Evolutionary conservation across 2,888 invertebrate species (phyloP).

Genomic region (Chesias legatella): DNA sequence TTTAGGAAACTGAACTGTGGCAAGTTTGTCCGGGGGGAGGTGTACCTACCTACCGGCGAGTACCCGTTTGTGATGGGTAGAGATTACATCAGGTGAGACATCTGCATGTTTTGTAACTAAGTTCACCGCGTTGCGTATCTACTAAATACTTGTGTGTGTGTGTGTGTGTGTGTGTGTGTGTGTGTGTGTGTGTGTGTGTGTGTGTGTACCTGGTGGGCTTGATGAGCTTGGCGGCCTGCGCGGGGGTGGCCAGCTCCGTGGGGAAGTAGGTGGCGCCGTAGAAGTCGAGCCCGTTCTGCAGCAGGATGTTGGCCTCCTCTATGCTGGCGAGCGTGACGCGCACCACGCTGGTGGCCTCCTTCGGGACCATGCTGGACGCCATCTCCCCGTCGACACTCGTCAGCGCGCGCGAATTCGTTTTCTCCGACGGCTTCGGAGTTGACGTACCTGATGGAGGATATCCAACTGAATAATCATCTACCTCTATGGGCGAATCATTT

Average conservation of each 20-base stretch:
- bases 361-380: slow-evolving; percentile 74
- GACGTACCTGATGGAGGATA: slow-evolving; percentile 71
- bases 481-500: too few relatives aligned
- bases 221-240: slow-evolving; percentile 82
- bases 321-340: slow-evolving; percentile 87
- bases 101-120: too few relatives aligned
- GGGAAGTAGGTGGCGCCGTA: slow-evolving; percentile 94
- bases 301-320: slow-evolving; percentile 87
- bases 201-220: slow-evolving; percentile 66
- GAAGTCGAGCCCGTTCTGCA: slow-evolving; percentile 92
- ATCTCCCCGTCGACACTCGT: slow-evolving; percentile 71
- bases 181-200: too few relatives aligned
- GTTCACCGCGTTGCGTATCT: too few relatives aligned
- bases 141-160: too few relatives aligned
- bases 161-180: too few relatives aligned
- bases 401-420: slow-evolving; percentile 59
- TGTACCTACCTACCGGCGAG: too few relatives aligned
- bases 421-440: slow-evolving; percentile 69
- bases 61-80: too few relatives aligned
- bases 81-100: too few relatives aligned
- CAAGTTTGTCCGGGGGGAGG: too few relatives aligned
- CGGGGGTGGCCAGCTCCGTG: slow-evolving; percentile 86
- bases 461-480: too few relatives aligned
- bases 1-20: too few relatives aligned
- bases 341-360: slow-evolving; percentile 83